Evolutionary conservation across 2,797 vertebrate species (phyloP).

Genomic region (Danio albolineatus): DNA sequence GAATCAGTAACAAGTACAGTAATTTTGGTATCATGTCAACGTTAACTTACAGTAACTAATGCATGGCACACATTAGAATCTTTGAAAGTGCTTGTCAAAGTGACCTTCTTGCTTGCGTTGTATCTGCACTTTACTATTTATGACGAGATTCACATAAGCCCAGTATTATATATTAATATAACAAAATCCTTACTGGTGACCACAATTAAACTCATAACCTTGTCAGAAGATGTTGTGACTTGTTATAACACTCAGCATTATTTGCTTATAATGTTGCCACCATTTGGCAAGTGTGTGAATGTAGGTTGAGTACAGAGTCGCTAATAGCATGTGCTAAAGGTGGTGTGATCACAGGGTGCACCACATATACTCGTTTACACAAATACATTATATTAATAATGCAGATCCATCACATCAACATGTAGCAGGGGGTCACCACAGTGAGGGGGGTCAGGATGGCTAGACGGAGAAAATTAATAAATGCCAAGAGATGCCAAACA

Average conservation of each 20-base stretch:
- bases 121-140: too few species aligned
- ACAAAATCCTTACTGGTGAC: too few species aligned
- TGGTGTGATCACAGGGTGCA: constrained; percentile 37
- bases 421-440: not conserved
- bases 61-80: too few species aligned
- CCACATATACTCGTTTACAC: not conserved
- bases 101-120: too few species aligned
- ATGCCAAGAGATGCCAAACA: not conserved
- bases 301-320: constrained; percentile 21
- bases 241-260: too few species aligned
- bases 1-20: not conserved
- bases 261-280: too few species aligned
- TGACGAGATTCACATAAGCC: too few species aligned
- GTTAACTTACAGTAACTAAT: too few species aligned
- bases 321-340: constrained; percentile 37
- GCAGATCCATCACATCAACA: constrained; percentile 46
- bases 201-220: too few species aligned
- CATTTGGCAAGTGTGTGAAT: not conserved
- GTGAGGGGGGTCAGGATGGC: not conserved
- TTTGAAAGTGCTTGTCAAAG: too few species aligned
- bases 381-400: constrained; percentile 56
- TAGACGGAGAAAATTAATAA: not conserved
- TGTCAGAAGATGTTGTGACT: too few species aligned
- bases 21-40: not conserved
- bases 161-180: too few species aligned